A percentile compares a stretch with the other conserved stretches of the same genome.
Evolutionary conservation across 2,888 invertebrate genomes (phyloP).

Genomic region (Andricus quercusramuli): DNA sequence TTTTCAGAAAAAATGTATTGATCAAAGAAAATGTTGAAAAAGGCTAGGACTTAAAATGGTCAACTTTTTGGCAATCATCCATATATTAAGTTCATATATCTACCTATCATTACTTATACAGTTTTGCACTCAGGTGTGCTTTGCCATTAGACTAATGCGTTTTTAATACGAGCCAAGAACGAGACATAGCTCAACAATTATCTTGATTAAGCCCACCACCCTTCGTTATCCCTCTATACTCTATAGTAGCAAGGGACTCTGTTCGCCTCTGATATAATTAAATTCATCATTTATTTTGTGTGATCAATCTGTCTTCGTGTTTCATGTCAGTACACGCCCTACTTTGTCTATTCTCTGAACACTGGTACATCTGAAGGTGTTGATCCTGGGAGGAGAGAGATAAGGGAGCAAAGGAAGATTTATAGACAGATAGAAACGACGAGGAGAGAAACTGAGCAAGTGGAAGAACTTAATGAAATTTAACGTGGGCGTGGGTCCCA

Average conservation of each 20-base stretch:
- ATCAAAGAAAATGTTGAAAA: too few relatives aligned
- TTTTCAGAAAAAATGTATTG: too few relatives aligned
- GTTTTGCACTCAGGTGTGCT: conserved; percentile 41
- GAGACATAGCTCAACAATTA: conserved; percentile 54
- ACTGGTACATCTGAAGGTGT: conserved; percentile 27
- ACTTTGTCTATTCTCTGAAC: conserved; percentile 30
- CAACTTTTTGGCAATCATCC: too few relatives aligned
- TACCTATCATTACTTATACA: conserved; percentile 24
- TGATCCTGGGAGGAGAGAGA: conserved; percentile 33
- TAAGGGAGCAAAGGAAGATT: conserved; percentile 38
- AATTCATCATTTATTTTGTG: conserved; percentile 40
- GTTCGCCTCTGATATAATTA: conserved; percentile 34
- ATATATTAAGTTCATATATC: neutral
- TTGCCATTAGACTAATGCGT: conserved; percentile 58
- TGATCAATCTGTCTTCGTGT: conserved; percentile 40
- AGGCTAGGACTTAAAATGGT: too few relatives aligned
- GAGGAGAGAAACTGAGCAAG: conserved; percentile 41
- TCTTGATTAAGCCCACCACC: conserved; percentile 56
- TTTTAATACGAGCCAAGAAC: conserved; percentile 55
- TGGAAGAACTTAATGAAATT: conserved; percentile 41
- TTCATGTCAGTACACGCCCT: conserved; percentile 25
- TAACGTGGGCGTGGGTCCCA: conserved; percentile 34
- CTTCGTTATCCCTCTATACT: conserved; percentile 2
- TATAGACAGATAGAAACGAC: conserved; percentile 39
- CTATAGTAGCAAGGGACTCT: conserved; percentile 16